A percentile compares a stretch with the other conserved stretches of the same genome.
These are phyloP conservation scores for Syngnathoides biaculeatus DNA, from an alignment of 2,113 vertebrate genomes.

Conservation along the genomic window DNA sequence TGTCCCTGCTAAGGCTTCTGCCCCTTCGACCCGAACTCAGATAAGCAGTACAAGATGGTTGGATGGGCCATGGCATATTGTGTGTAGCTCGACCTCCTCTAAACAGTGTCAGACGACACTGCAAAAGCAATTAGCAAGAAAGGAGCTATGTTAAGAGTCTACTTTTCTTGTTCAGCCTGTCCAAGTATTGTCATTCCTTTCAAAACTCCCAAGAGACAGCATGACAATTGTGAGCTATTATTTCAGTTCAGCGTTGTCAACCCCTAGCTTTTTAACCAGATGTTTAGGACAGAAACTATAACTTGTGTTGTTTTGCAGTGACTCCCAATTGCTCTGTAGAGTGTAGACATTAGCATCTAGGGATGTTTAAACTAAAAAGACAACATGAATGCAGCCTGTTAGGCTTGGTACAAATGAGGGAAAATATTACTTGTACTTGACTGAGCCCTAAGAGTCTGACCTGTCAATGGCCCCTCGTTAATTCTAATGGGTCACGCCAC, in stretches of 20 bases:
- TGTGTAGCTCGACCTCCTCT: slow-evolving; percentile 36
- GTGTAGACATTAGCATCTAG: background rate
- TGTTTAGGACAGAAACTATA: no score
- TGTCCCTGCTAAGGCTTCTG: no score
- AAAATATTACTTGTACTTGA: slow-evolving; percentile 18
- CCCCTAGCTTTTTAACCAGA: background rate
- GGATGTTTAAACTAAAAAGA: background rate
- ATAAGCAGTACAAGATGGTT: no score
- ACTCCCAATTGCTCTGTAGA: no score
- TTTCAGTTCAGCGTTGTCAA: slow-evolving; percentile 6
- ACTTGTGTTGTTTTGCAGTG: no score
- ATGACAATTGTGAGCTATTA: slow-evolving; percentile 28
- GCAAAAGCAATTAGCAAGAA: slow-evolving; percentile 56
- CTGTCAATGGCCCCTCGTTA: slow-evolving; percentile 65
- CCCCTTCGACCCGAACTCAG: no score
- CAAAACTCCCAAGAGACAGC: slow-evolving; percentile 15
- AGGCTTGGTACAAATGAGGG: no score
- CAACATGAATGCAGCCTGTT: no score
- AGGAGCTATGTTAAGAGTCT: slow-evolving; percentile 32
- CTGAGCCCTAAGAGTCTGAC: slow-evolving; percentile 51
- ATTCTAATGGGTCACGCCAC: slow-evolving; percentile 71
- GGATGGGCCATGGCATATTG: slow-evolving; percentile 52
- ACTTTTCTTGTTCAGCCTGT: slow-evolving; percentile 37
- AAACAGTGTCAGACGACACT: slow-evolving; percentile 56
- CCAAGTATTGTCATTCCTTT: slow-evolving; percentile 27